A percentile compares a stretch with the other conserved stretches of the same genome.
These are phyloP conservation scores for Drosophila pseudotalamancana DNA, from an alignment of 2,888 invertebrate genomes.

Conservation along the genomic window DNA sequence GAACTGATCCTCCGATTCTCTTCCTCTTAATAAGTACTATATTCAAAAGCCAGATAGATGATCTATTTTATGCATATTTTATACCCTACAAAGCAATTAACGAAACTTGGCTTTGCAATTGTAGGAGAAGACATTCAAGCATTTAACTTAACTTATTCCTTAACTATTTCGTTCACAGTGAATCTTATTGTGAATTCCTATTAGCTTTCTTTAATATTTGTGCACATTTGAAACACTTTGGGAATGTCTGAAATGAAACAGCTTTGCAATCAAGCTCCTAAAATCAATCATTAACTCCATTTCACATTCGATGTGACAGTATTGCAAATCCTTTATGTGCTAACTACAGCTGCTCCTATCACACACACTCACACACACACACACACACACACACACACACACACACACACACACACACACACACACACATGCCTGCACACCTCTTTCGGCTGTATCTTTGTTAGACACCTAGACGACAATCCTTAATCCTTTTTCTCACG, in stretches of 20 bases:
- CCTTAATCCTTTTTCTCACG: constrained; percentile 78
- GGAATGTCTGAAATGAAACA: too few relatives aligned
- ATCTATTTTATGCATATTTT: neutral
- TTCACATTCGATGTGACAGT: too few relatives aligned
- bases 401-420: constrained; percentile 9
- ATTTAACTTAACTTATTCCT: too few relatives aligned
- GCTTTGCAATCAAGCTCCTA: too few relatives aligned
- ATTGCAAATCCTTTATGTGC: neutral
- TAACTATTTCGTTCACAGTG: too few relatives aligned
- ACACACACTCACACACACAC: constrained; percentile 13
- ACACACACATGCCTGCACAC: constrained; percentile 7
- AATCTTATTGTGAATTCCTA: too few relatives aligned
- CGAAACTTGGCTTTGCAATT: too few relatives aligned
- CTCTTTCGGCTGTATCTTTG: constrained; percentile 33
- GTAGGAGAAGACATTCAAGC: too few relatives aligned
- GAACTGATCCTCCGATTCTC: neutral
- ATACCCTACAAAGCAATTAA: neutral
- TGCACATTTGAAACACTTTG: too few relatives aligned
- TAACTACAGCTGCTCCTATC: constrained; percentile 39
- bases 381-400: constrained; percentile 16
- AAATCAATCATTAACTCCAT: too few relatives aligned
- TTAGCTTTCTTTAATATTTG: too few relatives aligned
- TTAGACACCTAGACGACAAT: constrained; percentile 48
- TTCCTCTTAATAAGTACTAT: neutral
- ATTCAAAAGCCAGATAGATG: neutral